phyloP scores from a whole-genome alignment of 2,113 vertebrate genomes.

The Ariopsis seemanni region DNA sequence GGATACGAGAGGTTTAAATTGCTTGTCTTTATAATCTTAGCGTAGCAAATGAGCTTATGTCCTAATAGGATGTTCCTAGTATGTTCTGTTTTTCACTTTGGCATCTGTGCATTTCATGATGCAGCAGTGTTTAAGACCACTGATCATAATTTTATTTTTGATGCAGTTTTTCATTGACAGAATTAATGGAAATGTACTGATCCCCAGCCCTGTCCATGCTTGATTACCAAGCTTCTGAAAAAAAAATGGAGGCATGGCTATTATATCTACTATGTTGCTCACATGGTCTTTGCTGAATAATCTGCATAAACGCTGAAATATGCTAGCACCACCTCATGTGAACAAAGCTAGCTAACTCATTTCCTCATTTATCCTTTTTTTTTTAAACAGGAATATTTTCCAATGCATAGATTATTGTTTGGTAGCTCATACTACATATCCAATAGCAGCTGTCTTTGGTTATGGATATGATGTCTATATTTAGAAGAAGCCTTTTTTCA shows the following conservation, averaged over 20 bases:
- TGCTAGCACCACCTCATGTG: background rate
- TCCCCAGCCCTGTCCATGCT: background rate
- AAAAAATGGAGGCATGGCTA: background rate
- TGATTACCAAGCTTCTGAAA: background rate
- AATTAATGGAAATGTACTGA: background rate
- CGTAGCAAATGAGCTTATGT: background rate
- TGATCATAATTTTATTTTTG: background rate
- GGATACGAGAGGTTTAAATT: constrained; percentile 12
- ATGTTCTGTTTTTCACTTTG: background rate
- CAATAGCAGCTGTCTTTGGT: background rate
- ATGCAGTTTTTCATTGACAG: background rate
- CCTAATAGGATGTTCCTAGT: background rate
- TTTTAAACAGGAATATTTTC: background rate
- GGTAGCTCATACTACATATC: background rate
- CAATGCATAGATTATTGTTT: background rate
- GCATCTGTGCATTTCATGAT: background rate
- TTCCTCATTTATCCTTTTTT: background rate
- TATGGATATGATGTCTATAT: background rate
- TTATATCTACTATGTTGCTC: background rate
- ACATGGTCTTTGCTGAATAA: background rate
- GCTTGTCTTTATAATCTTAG: background rate
- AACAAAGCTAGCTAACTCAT: background rate
- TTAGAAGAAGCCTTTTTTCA: background rate
- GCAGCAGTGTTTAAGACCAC: background rate
- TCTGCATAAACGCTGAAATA: background rate